Evolutionary conservation across 2,888 invertebrate genomes (phyloP).

Genomic region (Acanthosoma haemorrhoidale): DNA sequence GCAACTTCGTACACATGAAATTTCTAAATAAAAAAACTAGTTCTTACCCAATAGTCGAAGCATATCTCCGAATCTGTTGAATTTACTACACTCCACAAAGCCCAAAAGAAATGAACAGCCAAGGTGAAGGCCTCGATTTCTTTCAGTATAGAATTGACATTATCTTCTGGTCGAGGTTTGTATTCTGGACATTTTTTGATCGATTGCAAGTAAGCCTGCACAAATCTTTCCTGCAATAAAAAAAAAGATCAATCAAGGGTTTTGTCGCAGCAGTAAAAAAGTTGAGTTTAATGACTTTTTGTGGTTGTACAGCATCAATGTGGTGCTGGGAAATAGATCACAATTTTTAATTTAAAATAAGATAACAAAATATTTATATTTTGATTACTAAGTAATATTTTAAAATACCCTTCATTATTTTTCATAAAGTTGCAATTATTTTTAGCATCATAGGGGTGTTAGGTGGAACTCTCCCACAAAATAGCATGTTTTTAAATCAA

Average conservation of each 20-base stretch:
- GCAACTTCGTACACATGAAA: neutral
- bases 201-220: slow-evolving; percentile 36
- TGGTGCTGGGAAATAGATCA: no score
- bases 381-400: no score
- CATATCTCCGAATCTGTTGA: slow-evolving; percentile 79
- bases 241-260: neutral
- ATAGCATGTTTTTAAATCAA: no score
- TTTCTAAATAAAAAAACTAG: neutral
- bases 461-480: no score
- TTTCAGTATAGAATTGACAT: slow-evolving; percentile 56
- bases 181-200: slow-evolving; percentile 36
- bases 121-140: slow-evolving; percentile 80
- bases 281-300: no score
- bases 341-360: no score
- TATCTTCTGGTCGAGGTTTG: slow-evolving; percentile 34
- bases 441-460: no score
- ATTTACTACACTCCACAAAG: slow-evolving; percentile 85
- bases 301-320: no score
- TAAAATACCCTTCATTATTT: no score
- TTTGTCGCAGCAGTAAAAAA: no score
- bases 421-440: no score
- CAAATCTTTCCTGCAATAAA: slow-evolving; percentile 36
- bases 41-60: slow-evolving; percentile 86
- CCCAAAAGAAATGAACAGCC: slow-evolving; percentile 89
- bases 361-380: no score